Conservation (phyloP, 2,888 invertebrate genomes). For the Sabatieria punctata region DNA sequence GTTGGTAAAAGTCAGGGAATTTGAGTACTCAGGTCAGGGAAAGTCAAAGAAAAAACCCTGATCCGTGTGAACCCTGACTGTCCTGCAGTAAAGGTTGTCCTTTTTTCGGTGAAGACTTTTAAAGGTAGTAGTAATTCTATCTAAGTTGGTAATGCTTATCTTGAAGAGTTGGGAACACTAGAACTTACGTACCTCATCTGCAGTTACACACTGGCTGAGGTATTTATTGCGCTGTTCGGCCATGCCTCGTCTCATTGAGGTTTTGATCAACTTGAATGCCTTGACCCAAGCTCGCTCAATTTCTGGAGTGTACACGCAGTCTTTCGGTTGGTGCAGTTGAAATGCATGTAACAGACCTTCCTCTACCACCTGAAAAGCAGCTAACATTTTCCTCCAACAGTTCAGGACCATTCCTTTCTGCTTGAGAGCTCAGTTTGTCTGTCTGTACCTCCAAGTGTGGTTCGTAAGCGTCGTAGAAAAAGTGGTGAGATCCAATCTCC, state of each 20-base stretch:
- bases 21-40: too few species aligned
- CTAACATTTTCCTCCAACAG: not conserved
- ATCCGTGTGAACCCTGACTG: too few species aligned
- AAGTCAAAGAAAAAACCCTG: too few species aligned
- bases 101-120: too few species aligned
- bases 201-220: constrained; percentile 21
- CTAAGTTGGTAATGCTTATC: too few species aligned
- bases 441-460: constrained; percentile 21
- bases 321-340: too few species aligned
- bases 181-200: constrained; percentile 15
- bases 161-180: too few species aligned
- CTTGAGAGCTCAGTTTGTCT: not conserved
- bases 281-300: constrained; percentile 20
- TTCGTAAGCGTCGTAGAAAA: constrained; percentile 27
- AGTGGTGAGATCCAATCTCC: constrained; percentile 26
- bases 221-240: constrained; percentile 20
- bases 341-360: constrained; percentile 21
- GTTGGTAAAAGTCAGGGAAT: too few species aligned
- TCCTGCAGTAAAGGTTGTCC: too few species aligned
- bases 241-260: constrained; percentile 21
- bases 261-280: constrained; percentile 19
- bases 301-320: too few species aligned
- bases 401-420: not conserved
- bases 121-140: too few species aligned
- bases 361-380: constrained; percentile 14